These are phyloP conservation scores for Spodoptera frugiperda DNA, from an alignment of 1,140 invertebrate genomes.

Conservation along the genomic window DNA sequence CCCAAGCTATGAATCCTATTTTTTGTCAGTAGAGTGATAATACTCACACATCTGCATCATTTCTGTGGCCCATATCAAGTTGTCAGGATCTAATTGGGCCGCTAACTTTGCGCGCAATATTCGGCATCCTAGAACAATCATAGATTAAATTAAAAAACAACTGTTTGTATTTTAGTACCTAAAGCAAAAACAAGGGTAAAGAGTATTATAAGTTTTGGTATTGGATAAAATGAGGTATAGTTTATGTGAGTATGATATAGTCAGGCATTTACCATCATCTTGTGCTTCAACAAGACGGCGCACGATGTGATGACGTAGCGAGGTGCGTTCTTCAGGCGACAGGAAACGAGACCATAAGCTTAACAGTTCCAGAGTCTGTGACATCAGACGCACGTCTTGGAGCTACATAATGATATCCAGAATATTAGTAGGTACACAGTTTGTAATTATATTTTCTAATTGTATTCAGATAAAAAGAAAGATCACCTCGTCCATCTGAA, in stretches of 20 bases:
- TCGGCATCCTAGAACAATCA: constrained; percentile 64
- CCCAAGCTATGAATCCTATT: too few relatives aligned
- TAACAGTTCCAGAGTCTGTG: constrained; percentile 72
- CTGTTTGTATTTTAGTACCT: background rate
- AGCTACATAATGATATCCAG: background rate
- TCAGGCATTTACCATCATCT: constrained; percentile 58
- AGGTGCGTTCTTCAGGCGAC: constrained; percentile 45
- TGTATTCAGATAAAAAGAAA: background rate
- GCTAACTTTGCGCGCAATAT: constrained; percentile 66
- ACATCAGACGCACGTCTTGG: constrained; percentile 69
- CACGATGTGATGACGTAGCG: constrained; percentile 69
- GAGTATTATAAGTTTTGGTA: background rate
- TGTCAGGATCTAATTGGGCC: constrained; percentile 67
- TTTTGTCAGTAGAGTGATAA: too few relatives aligned
- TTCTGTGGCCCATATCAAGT: constrained; percentile 74
- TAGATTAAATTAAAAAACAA: background rate
- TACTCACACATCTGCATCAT: constrained; percentile 74
- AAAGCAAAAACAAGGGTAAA: constrained; percentile 8
- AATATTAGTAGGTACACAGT: background rate
- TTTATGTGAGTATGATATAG: background rate
- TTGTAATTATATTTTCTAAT: background rate
- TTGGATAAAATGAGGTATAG: too few relatives aligned
- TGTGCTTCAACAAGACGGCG: constrained; percentile 59
- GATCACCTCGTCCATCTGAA: constrained; percentile 60
- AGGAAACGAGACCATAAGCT: constrained; percentile 68